Conservation (phyloP, 2,797 vertebrate species). For the Pogoniulus pusillus region DNA sequence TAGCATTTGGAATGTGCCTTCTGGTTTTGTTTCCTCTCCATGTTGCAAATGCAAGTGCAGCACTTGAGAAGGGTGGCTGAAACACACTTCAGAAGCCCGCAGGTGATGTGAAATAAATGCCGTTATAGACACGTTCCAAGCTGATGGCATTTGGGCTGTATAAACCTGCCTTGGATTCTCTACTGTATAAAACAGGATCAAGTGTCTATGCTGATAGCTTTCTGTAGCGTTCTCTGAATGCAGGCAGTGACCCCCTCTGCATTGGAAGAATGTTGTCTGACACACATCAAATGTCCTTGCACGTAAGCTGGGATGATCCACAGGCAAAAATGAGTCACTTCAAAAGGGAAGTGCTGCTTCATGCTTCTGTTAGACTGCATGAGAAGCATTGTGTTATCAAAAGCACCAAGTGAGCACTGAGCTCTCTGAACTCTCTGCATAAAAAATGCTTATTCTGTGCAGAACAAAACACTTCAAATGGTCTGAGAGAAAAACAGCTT, state of each 20-base stretch:
- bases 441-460: not conserved
- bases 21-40: not conserved
- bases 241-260: not conserved
- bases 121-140: fast-evolving
- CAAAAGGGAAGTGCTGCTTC: not conserved
- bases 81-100: not conserved
- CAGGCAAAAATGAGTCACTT: not conserved
- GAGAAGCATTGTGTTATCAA: not conserved
- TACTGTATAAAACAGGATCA: not conserved
- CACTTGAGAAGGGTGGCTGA: not conserved
- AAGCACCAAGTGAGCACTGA: not conserved
- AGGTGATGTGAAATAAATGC: not conserved
- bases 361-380: not conserved
- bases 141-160: not conserved
- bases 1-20: not conserved
- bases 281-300: not conserved
- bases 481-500: not conserved
- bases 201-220: not conserved
- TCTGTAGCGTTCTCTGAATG: not conserved
- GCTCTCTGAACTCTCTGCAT: not conserved
- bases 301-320: not conserved
- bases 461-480: not conserved
- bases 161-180: not conserved
- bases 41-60: not conserved
- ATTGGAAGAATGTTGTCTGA: not conserved